Evolutionary conservation across 2,113 vertebrate genomes (phyloP).

Genomic region (Pedionomus torquatus): DNA sequence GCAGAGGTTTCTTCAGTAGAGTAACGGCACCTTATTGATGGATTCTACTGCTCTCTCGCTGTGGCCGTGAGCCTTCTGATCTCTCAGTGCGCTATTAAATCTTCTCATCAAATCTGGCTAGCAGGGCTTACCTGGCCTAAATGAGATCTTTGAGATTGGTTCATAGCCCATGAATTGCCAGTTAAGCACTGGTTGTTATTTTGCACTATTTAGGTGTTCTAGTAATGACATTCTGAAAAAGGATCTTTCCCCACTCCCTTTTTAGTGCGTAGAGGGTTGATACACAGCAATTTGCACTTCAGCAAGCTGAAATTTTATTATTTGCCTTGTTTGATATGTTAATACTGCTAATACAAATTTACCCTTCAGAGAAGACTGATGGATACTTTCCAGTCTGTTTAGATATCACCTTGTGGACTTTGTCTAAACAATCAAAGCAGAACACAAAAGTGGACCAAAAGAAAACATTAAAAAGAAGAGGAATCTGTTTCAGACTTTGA

Average conservation of each 20-base stretch:
- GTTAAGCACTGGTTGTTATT: not conserved
- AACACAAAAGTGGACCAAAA: not conserved
- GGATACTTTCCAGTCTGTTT: not conserved
- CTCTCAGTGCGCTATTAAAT: not conserved
- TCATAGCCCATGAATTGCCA: not conserved
- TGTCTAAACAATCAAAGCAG: not conserved
- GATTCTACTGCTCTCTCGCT: rapidly evolving
- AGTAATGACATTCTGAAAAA: not conserved
- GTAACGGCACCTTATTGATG: not conserved
- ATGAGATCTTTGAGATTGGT: not conserved
- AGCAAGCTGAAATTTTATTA: not conserved
- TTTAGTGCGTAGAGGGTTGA: not conserved
- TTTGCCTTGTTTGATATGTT: not conserved
- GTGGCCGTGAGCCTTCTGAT: rapidly evolving
- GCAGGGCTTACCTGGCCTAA: not conserved
- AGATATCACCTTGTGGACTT: not conserved
- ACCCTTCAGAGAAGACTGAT: not conserved
- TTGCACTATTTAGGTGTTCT: not conserved
- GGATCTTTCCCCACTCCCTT: not conserved
- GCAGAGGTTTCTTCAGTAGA: not conserved
- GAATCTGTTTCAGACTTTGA: not conserved
- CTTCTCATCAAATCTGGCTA: rapidly evolving
- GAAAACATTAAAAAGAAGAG: not conserved
- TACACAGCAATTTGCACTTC: not conserved
- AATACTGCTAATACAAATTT: not conserved